Conservation (phyloP, 92 coral and sea anemone species). For the Phenganax marumi region DNA sequence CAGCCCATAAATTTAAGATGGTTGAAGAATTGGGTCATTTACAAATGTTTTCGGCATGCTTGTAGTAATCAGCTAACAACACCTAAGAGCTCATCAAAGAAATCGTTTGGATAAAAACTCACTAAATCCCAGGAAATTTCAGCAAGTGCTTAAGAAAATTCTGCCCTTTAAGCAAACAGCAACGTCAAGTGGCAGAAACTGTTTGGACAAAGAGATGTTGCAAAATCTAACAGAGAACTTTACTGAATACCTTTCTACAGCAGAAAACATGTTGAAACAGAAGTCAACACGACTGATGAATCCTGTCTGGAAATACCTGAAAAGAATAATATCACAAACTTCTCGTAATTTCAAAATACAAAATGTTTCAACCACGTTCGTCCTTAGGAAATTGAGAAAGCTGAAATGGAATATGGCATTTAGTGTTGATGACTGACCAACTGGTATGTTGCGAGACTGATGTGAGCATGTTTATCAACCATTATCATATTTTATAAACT, state of each 20-base stretch:
- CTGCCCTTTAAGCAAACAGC: not conserved
- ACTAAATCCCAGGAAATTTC: too few species aligned
- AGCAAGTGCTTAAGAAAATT: too few species aligned
- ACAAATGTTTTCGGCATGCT: too few species aligned
- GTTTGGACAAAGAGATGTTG: not conserved
- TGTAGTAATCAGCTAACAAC: too few species aligned
- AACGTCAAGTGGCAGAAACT: not conserved
- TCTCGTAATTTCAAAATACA: not conserved
- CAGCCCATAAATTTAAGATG: too few species aligned
- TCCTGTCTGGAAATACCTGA: slow-evolving; percentile 4
- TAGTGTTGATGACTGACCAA: not conserved
- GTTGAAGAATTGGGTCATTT: too few species aligned
- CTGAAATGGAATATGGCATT: not conserved
- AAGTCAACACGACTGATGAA: not conserved
- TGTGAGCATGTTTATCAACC: too few species aligned
- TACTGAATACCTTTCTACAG: not conserved
- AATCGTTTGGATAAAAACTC: too few species aligned
- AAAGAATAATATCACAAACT: not conserved
- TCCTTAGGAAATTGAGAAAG: not conserved
- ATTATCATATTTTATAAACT: too few species aligned
- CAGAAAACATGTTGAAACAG: not conserved
- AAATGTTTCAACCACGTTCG: not conserved
- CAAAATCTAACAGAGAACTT: not conserved
- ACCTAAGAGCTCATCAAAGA: too few species aligned
- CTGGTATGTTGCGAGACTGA: not conserved